Evolutionary conservation across 2,113 vertebrate species (phyloP).

Genomic region (Sceloporus tristichus): DNA sequence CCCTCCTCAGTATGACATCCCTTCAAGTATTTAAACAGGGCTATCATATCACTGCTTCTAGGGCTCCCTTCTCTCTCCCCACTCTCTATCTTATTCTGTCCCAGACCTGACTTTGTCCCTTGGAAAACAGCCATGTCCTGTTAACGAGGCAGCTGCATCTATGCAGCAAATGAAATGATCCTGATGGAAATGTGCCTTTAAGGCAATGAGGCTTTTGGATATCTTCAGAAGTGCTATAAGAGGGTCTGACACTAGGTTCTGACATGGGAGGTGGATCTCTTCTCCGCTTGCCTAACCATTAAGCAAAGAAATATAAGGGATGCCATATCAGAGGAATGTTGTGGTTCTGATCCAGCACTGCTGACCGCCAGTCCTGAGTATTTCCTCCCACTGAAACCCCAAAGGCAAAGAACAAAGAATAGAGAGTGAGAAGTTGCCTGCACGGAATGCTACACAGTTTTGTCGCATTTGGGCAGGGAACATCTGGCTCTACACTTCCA

Average conservation of each 20-base stretch:
- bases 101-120: too few relatives aligned
- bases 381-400: not conserved
- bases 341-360: too few relatives aligned
- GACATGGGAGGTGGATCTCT: not conserved
- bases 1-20: too few relatives aligned
- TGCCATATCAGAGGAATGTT: not conserved
- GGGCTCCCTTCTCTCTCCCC: not conserved
- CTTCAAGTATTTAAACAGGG: too few relatives aligned
- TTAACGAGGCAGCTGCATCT: not conserved
- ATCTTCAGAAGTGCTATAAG: not conserved
- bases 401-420: not conserved
- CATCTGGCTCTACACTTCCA: slow-evolving; percentile 25
- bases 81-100: not conserved
- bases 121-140: not conserved
- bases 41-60: not conserved
- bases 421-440: not conserved
- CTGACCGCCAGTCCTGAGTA: fast-evolving
- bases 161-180: not conserved
- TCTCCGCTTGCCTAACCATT: too few relatives aligned
- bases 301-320: too few relatives aligned
- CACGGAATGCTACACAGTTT: not conserved
- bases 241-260: not conserved
- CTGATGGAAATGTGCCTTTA: not conserved
- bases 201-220: not conserved
- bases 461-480: not conserved